Evolutionary conservation across 2,113 vertebrate species (phyloP).

Genomic region (Barbus barbus): DNA sequence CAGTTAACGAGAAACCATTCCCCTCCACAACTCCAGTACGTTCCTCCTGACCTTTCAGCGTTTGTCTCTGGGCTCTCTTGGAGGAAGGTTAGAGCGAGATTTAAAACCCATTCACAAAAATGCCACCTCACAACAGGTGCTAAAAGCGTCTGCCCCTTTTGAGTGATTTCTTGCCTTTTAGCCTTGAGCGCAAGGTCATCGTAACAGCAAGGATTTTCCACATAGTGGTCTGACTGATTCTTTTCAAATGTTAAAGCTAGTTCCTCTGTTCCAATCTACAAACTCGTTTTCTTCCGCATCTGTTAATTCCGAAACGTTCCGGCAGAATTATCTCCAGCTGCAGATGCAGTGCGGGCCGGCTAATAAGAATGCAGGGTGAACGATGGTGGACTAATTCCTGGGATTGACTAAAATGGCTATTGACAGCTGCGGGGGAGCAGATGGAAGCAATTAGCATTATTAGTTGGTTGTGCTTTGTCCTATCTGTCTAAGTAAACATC

Average conservation of each 20-base stretch:
- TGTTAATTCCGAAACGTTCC: not conserved
- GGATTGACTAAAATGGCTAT: conserved; percentile 57
- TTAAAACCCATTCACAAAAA: conserved; percentile 43
- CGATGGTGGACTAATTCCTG: conserved; percentile 62
- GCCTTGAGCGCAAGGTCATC: conserved; percentile 5
- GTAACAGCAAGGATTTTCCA: not conserved
- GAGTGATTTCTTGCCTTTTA: conserved; percentile 27
- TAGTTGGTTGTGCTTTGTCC: conserved; percentile 63
- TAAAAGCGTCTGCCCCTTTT: conserved; percentile 43
- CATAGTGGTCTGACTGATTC: not conserved
- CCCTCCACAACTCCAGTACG: not conserved
- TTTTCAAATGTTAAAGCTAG: too few species aligned
- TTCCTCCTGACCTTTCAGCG: conserved; percentile 18
- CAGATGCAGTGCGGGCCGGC: conserved; percentile 2
- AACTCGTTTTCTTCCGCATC: not conserved
- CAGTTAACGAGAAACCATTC: conserved; percentile 28
- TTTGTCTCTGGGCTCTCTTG: conserved; percentile 34
- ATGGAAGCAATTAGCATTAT: conserved; percentile 69
- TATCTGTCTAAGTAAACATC: conserved; percentile 64
- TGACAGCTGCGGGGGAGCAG: conserved; percentile 68
- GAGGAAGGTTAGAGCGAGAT: conserved; percentile 30
- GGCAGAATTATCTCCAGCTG: not conserved
- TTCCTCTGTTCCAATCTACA: too few species aligned
- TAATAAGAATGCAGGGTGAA: conserved; percentile 55
- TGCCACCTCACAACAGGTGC: conserved; percentile 54